Evolutionary conservation across 1,140 invertebrate genomes (phyloP), one percentile per base, ranked within the genome.

Genomic region (Trichonephila clavipes): DNA sequence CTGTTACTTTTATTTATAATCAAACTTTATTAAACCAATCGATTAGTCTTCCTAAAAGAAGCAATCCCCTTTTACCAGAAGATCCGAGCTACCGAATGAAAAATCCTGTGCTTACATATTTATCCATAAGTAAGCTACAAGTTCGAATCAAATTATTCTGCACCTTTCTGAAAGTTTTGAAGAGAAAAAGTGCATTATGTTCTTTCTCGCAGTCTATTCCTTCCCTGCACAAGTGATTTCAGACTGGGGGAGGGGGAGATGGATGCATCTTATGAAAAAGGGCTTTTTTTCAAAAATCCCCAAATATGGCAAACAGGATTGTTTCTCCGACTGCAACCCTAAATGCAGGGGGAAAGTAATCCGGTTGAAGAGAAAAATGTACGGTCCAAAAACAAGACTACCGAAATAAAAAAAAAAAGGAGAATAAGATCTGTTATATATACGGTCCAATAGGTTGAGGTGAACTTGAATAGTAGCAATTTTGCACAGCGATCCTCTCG

Each of bases 401-500:
- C 14, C 10, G 14, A 21, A 0, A 58, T 8, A n/a, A 82, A 28
- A n/a, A 34, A 40, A 61, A 40, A 40, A 40, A 40, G 34, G 59
- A 90, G 72, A 59, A 90, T 62, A 81, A 85, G 81, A 92, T 85
- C 40, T 85, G 77, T 83, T 83, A 91, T 91, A 59, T 85, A 81
- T 85, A 92, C 82, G 18, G 58, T 86, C 82, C 83, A 72, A 87
- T 92, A 92, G 91, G 61, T 86, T 86, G 64, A 66, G 82, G 83
- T 87, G 91, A 83, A 72, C 83, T 83, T 87, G n/a, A 86, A 86
- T 40, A 40, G 64, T 44, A 69, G 51, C 62, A 86, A 87, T 92
- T 92, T 87, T 87, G 64, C 91, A 92, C 51, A 14, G 59, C 72
- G 34, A 85, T 92, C 34, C 77, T 82, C 61, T 24, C 21, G 59